phyloP scores from a whole-genome alignment of 2,888 invertebrate genomes.

The Adineta ricciae region DNA sequence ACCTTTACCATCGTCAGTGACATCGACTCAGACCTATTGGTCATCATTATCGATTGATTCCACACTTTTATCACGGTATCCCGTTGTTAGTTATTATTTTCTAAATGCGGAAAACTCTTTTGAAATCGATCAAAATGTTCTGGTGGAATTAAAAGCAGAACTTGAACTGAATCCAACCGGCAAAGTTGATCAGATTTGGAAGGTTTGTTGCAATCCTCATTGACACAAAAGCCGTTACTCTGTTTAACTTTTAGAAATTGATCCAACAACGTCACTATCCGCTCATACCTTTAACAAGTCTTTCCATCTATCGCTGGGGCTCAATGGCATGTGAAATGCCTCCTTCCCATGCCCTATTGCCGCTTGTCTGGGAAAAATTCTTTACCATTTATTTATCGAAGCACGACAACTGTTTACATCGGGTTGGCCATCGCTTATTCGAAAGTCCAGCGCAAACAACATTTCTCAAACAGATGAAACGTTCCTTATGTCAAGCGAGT shows the following conservation, averaged over 20 bases:
- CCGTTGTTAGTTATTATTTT: slow-evolving; percentile 10
- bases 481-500: slow-evolving; percentile 59
- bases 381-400: slow-evolving; percentile 63
- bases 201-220: neutral
- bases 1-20: neutral
- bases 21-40: neutral
- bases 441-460: slow-evolving; percentile 61
- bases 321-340: slow-evolving; percentile 63
- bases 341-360: slow-evolving; percentile 61
- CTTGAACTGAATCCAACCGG: neutral
- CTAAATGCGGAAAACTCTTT: slow-evolving; percentile 12
- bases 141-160: neutral
- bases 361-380: slow-evolving; percentile 67
- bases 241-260: neutral
- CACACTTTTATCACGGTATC: neutral
- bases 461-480: slow-evolving; percentile 62
- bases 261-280: slow-evolving; percentile 19
- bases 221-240: neutral
- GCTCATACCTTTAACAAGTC: neutral
- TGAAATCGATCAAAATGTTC: slow-evolving; percentile 21
- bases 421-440: slow-evolving; percentile 64
- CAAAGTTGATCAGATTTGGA: slow-evolving; percentile 15
- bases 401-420: slow-evolving; percentile 44
- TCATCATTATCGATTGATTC: slow-evolving; percentile 10
- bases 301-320: slow-evolving; percentile 54